Base-by-base conservation (phyloP, 2,113 vertebrate genomes). In the Percopsis transmontana region DNA sequence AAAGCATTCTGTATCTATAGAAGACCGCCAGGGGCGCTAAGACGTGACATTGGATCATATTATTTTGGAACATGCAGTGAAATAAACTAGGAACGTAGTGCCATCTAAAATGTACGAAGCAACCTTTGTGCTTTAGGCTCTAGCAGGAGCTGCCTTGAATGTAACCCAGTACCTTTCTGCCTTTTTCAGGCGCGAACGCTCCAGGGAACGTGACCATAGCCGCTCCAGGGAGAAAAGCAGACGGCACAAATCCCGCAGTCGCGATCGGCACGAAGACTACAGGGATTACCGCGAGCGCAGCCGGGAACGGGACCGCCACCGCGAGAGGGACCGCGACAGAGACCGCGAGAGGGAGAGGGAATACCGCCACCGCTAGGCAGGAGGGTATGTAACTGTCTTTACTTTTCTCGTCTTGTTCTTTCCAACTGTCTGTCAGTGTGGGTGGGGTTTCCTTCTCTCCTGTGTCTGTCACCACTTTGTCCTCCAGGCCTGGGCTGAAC, bases 151-250 rank as follows among this genome's bases (percentile, higher is more conserved):
- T 33, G 27, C 0, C 27, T 7, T 33, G 27, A 33, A 33, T 33
- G 27, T 16, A 45, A 45, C 42, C n/a, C 15, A 12, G 16, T 33
- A 51, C 40, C 39, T 7, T 68, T 23, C 27, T 66, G 86, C 92
- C 85, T 89, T 75, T 91, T 87, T 90, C 90, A 98, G 97, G 91
- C 92, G 97, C 91, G 97, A 99, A 87, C 93, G 97, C 77, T 99
- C 97, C 77, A 94, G 97, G 88, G 97, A 99, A 87, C 94, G 97
- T 67, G 97, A 99, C 91, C 97, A 99, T 89, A 99, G 97, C 85
- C 96, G 97, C 77, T 99, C 97, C 74, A 91, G 96, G 85, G 97
- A 99, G 88, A 99, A 99, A 87, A 98, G 96, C 74, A 89, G 96
- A 0, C 95, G 96, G 6, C 97, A 98, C 91, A 99, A 99, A 85